Evolutionary conservation across 2,888 invertebrate species (phyloP), one percentile per base, ranked within the genome.

Genomic region (Sphecodes monilicornis): DNA sequence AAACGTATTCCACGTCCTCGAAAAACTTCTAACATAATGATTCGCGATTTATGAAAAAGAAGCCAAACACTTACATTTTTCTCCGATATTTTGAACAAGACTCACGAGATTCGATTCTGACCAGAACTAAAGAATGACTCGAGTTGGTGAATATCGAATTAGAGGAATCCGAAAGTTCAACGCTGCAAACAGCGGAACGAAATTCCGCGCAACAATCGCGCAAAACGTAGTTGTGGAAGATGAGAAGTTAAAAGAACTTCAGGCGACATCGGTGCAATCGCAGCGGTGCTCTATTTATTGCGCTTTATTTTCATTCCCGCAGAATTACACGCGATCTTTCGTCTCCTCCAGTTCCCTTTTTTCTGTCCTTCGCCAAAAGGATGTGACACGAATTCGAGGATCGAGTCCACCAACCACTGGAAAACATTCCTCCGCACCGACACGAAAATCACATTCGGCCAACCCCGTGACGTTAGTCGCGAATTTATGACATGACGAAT

Each of bases 291-390:
- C 85, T 85, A 88, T 90, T 85, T 88, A 91, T 88, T 85, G 85
- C 86, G 70, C 86, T 89, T 88, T 91, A 91, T 91, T 91, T 90
- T 88, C 91, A 91, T 91, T 91, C 90, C 70, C 41, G 75, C 41
- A 79, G 68, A 71, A 88, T 81, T 84, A 80, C 82, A 69, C 82
- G 85, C 78, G 84, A 87, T 89, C 91, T 91, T 89, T 89, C 84
- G 76, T 82, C 70, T 87, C 72, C 82, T 71, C 72, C 60, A 69
- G 77, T 50, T 57, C 46, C 43, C 46, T 36, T 70, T 76, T 76
- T 73, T 70, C 70, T 32, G 46, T 71, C 72, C 60, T 71, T 69
- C 72, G 22, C 32, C 71, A 50, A 29, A 64, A 39, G 57, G 41
- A 26, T 54, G 68, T 26, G 73, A 75, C 76, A 64, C 85, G 71